Evolutionary conservation across 2,113 vertebrate genomes (phyloP).

Genomic region (Strix aluco): DNA sequence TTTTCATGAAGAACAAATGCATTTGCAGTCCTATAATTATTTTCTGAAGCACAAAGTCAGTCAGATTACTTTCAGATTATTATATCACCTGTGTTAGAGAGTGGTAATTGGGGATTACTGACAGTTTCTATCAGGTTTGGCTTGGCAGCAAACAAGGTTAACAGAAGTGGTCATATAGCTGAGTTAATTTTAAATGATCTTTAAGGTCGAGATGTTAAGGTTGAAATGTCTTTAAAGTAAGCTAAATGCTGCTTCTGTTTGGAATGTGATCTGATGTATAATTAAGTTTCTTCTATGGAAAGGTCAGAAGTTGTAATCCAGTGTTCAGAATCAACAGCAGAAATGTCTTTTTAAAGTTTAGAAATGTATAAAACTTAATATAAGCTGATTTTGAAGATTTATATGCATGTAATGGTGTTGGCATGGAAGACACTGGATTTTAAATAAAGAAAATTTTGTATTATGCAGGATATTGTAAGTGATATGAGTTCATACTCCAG

Average conservation of each 20-base stretch:
- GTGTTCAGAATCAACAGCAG: not conserved
- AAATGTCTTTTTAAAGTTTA: not conserved
- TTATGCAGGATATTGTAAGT: not conserved
- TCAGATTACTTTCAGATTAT: not conserved
- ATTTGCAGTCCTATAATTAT: not conserved
- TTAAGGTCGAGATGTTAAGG: not conserved
- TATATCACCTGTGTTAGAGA: not conserved
- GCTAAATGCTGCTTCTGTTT: not conserved
- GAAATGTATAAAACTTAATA: not conserved
- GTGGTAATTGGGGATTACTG: not conserved
- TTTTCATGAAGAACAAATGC: not conserved
- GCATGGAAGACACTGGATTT: not conserved
- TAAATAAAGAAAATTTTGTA: not conserved
- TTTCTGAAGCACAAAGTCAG: not conserved
- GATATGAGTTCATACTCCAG: not conserved
- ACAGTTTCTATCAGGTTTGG: not conserved
- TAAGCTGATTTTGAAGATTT: not conserved
- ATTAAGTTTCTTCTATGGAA: not conserved
- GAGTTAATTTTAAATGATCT: constrained; percentile 17
- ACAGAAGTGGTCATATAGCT: not conserved
- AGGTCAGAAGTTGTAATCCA: not conserved
- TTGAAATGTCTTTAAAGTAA: not conserved
- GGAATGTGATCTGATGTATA: not conserved
- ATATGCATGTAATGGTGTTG: not conserved
- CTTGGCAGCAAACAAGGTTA: not conserved